Base-by-base conservation (phyloP, 2,113 vertebrate species). In the Peromyscus maniculatus region DNA sequence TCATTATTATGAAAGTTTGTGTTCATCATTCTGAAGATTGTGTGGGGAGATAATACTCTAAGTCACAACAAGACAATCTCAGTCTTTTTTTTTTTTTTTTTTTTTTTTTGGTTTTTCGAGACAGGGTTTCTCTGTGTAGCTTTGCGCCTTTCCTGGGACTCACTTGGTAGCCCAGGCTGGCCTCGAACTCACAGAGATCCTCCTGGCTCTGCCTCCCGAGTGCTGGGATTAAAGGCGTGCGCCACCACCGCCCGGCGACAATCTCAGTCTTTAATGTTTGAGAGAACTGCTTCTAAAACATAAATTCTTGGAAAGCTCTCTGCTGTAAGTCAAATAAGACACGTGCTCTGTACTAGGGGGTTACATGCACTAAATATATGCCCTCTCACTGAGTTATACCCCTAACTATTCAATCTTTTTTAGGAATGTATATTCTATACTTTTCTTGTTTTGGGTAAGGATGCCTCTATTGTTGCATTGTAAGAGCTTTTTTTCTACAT, bases 1-100 rank as follows among this genome's bases (percentile, higher is more conserved):
- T 75, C 39, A 69, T 95, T 83, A 26, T 83, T 93, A 88, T 49
- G 43, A 95, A 91, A 31, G 31, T 55, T 49, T 52, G 39, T 82
- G 4, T 36, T 55, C 31, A 21, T 66, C 80, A 71, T 36, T 55
- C 79, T 94, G 55, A 49, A 82, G 7, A 0, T 10, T 46, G 89
- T 36, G 67, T 77, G 36, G 22, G 33, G 79, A 46, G 72, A 9
- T 55, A 69, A 22, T 17, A 2, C 43, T 21, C 46, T 66, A 57
- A 77, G 89, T 8, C 33, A 15, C 15, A 86, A 4, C 12, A 21
- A 19, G 24, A 31, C 49, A 12, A 39, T 62, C 26, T 78, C 49
- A 33, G 46, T 52, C 5, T 55, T 55, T n/a, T n/a, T n/a, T n/a
- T n/a, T n/a, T n/a, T n/a, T n/a, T n/a, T n/a, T n/a, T n/a, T n/a